Percentiles rank a stretch among this genome's conserved stretches.
These are phyloP conservation scores for Troglohyphantes excavatus DNA, from an alignment of 2,888 invertebrate species.

Conservation along the genomic window DNA sequence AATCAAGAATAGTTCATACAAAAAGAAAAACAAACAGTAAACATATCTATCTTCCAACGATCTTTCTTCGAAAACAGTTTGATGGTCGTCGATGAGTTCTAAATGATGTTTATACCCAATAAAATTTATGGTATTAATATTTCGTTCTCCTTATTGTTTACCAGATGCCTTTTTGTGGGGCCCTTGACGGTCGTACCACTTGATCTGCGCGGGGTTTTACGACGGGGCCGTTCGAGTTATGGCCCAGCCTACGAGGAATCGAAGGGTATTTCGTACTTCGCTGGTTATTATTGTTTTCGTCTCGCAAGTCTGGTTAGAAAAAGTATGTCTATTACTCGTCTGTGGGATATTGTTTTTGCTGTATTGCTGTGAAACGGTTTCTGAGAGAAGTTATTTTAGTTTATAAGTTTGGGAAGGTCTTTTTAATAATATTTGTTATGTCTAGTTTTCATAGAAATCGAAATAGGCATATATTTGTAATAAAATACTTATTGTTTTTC, in stretches of 20 bases:
- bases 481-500: too few species aligned
- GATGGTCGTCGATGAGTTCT: slow-evolving; percentile 23
- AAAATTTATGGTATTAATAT: slow-evolving; percentile 54
- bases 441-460: too few species aligned
- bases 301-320: not conserved
- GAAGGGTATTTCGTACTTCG: slow-evolving; percentile 44
- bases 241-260: slow-evolving; percentile 10
- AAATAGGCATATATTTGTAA: too few species aligned
- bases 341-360: not conserved
- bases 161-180: slow-evolving; percentile 39
- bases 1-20: not conserved
- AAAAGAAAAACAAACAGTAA: not conserved
- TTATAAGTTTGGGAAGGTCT: too few species aligned
- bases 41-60: not conserved
- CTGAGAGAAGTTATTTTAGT: not conserved
- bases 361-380: not conserved
- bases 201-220: slow-evolving; percentile 33
- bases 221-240: slow-evolving; percentile 32
- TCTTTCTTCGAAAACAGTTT: slow-evolving; percentile 34
- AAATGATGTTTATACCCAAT: slow-evolving; percentile 40
- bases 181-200: slow-evolving; percentile 33
- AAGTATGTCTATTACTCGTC: not conserved
- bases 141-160: slow-evolving; percentile 41
- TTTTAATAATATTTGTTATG: too few species aligned
- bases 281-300: slow-evolving; percentile 52